Percentiles rank a stretch among this genome's conserved stretches.
Evolutionary conservation across 2,888 invertebrate species (phyloP).

Genomic region (Microctonus aethiopoides): DNA sequence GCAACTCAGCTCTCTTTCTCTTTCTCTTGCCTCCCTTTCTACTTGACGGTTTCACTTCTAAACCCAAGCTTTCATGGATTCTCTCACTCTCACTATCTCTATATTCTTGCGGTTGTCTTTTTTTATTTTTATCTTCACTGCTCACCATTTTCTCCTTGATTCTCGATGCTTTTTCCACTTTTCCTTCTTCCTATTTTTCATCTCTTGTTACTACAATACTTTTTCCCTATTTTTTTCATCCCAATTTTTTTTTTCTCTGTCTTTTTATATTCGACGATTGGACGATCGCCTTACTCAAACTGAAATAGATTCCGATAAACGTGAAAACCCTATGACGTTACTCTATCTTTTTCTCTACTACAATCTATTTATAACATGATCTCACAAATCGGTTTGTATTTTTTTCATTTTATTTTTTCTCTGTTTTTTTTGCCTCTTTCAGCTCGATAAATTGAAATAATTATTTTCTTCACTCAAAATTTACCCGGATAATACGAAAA

Average conservation of each 20-base stretch:
- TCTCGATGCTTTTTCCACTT: conserved; percentile 13
- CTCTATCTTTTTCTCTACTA: background rate
- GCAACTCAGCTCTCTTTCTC: conserved; percentile 35
- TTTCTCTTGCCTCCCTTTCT: background rate
- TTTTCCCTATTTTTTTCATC: background rate
- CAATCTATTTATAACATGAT: background rate
- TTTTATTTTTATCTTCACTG: background rate
- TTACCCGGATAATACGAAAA: no score
- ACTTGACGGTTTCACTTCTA: conserved; percentile 1
- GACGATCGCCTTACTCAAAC: conserved; percentile 14
- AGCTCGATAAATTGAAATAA: background rate
- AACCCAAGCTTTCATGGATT: background rate
- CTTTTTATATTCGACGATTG: conserved; percentile 2
- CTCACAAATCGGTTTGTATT: no score
- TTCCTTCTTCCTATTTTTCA: background rate
- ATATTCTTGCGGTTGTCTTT: background rate
- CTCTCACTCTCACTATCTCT: background rate
- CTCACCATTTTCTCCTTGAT: background rate
- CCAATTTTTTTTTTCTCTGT: background rate
- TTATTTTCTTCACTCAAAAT: no score
- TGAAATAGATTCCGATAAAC: conserved; percentile 11
- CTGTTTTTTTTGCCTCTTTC: background rate
- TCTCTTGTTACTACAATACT: background rate
- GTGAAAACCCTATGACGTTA: background rate
- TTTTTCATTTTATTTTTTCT: no score